phyloP scores from a whole-genome alignment of 2,888 invertebrate species.

The Xiphydria camelus region DNA sequence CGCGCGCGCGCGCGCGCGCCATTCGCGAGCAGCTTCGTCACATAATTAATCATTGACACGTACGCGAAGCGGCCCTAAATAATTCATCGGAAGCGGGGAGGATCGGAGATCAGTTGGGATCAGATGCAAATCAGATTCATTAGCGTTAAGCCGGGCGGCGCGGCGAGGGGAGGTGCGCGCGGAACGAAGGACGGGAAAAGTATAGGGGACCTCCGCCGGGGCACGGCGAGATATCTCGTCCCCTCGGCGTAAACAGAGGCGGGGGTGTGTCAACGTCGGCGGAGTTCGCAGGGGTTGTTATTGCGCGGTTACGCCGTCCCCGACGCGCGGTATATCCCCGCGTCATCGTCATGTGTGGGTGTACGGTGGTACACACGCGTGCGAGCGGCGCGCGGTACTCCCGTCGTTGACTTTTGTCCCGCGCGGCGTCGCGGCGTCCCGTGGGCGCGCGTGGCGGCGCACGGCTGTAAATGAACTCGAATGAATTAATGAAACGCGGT shows the following conservation, averaged over 20 bases:
- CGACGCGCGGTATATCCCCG: conserved; percentile 1
- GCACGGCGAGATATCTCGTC: no score
- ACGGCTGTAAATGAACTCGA: no score
- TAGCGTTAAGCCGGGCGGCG: conserved; percentile 43
- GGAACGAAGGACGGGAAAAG: conserved; percentile 15
- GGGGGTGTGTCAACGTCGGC: conserved; percentile 15
- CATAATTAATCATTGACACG: conserved; percentile 35
- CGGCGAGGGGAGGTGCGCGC: conserved; percentile 14
- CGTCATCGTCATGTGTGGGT: no score
- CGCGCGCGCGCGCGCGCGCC: conserved; percentile 2
- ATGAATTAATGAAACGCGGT: no score
- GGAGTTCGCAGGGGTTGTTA: conserved; percentile 36
- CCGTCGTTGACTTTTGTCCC: no score
- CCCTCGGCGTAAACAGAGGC: conserved; percentile 11
- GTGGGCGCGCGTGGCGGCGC: no score
- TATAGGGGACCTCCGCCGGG: no score
- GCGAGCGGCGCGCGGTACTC: no score
- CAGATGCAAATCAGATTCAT: conserved; percentile 57
- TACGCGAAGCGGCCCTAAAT: conserved; percentile 31
- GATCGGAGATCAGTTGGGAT: conserved; percentile 48
- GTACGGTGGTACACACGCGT: no score
- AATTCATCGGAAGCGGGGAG: conserved; percentile 26
- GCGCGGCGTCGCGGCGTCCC: no score
- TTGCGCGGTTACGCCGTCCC: conserved; percentile 43
- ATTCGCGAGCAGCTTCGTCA: conserved; percentile 2